Evolutionary conservation across 2,888 invertebrate genomes (phyloP), one percentile per base, ranked within the genome.

Genomic region (Lasioglossum marginatum): DNA sequence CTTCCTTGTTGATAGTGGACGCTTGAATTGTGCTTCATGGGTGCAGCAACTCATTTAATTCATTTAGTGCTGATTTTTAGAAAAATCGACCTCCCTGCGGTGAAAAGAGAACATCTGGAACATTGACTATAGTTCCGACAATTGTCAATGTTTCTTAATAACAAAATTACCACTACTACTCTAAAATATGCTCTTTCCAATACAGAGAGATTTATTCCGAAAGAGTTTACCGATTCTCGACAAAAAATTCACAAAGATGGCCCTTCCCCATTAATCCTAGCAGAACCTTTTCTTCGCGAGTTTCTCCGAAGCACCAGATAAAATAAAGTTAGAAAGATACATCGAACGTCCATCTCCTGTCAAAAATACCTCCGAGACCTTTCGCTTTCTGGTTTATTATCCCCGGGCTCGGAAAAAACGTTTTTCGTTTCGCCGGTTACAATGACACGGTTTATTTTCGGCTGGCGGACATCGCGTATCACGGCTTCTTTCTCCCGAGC

Each of bases 391-490:
- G 60, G 27, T 60, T 60, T 60, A 66, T 34, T 31, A 34, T 34
- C 31, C 2, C 23, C 34, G 34, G 6, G 19, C 31, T 31, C 2
- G 2, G 16, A 34, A 31, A 66, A 66, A 66, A 52, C 23, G 52
- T 2, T n/a, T n/a, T 52, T 10, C 52, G 52, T 23, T 52, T 10
- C 52, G 23, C 23, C 10, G 31, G 27, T 19, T 19, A 16, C 68
- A 66, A 70, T 27, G 34, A 52, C 68, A 16, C 23, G 63, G 81
- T 78, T 71, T 79, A 77, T 87, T 88, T 90, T 88, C 84, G 84
- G 87, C 86, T 84, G 68, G 71, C 79, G 71, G 63, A 52, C 85
- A 79, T 52, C 70, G 71, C 76, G 68, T 60, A 23, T 68, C 37
- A 10, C 23, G 19, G 37, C 31, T 37, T 23, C n/a, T 31, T 68